phyloP scores from a whole-genome alignment of 2,888 invertebrate species.

The Coronaproctus castanopsis region DNA sequence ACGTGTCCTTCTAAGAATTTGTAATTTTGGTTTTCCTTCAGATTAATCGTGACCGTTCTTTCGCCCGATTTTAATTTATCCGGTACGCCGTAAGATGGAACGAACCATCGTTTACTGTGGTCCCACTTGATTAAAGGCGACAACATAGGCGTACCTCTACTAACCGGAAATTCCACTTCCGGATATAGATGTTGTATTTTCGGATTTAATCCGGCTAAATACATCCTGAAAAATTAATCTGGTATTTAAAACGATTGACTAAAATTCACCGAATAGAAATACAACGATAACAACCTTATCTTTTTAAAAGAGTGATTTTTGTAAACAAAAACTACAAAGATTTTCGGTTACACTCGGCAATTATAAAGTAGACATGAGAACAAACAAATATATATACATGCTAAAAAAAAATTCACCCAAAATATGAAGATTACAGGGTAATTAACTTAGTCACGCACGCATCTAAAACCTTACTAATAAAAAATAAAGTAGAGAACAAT shows the following conservation, averaged over 20 bases:
- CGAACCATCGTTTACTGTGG: constrained; percentile 33
- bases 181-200: constrained; percentile 31
- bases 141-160: constrained; percentile 34
- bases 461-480: too few species aligned
- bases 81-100: neutral
- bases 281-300: too few species aligned
- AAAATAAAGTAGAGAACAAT: too few species aligned
- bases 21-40: neutral
- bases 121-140: constrained; percentile 36
- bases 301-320: neutral
- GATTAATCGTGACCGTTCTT: neutral
- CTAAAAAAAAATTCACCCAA: too few species aligned
- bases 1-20: neutral
- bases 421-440: too few species aligned
- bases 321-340: neutral
- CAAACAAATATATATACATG: too few species aligned
- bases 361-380: too few species aligned
- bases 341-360: too few species aligned
- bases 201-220: constrained; percentile 32
- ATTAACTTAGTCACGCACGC: too few species aligned
- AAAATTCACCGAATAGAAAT: too few species aligned
- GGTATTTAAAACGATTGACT: too few species aligned
- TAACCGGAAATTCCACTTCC: constrained; percentile 31
- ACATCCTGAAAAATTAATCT: constrained; percentile 32
- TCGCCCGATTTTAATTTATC: neutral